Evolutionary conservation across 2,888 invertebrate species (phyloP), one percentile per base, ranked within the genome.

Genomic region (Alcis repandata): DNA sequence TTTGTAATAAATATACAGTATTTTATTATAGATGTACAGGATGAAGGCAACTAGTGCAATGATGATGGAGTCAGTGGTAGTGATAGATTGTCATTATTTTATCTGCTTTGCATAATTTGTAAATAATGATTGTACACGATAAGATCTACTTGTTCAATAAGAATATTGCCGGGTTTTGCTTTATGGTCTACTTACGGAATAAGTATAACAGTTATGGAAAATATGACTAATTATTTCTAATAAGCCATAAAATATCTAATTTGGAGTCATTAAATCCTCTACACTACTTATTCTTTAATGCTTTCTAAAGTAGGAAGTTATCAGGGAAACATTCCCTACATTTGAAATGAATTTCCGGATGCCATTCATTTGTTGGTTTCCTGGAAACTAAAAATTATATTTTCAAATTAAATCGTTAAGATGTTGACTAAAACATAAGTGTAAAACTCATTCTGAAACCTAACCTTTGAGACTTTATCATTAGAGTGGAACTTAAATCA

Each of bases 51-150:
- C 49, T 49, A 56, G 27, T 40, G 33, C 32, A 20, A 20, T 57
- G 49, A 36, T 54, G 41, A 62, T 62, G 15, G 27, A 45, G 20
- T n/a, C 27, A 9, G 9, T 19, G 46, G 40, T 48, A 10, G 9
- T 27, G 46, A 48, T 48, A 10, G 52, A 52, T 60, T 13, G 27
- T 22, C 20, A 32, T 15, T 41, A 41, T 41, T 41, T 41, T 41
- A 41, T 38, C 13, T 32, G n/a, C 1, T 45, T 52, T 60, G 36
- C 38, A 59, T 52, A 52, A 52, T 45, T 45, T 52, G 52, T 52
- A 22, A 20, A 45, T 49, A 11, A 59, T 48, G 22, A 48, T 59
- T 43, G 8, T 46, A 36, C 22, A 20, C 3, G 10, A 45, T 40
- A 6, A 17, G n/a, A 19, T 43, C 17, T 19, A 43, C 43, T 9